phyloP scores from a whole-genome alignment of 2,797 vertebrate genomes.

The Lerista edwardsae region DNA sequence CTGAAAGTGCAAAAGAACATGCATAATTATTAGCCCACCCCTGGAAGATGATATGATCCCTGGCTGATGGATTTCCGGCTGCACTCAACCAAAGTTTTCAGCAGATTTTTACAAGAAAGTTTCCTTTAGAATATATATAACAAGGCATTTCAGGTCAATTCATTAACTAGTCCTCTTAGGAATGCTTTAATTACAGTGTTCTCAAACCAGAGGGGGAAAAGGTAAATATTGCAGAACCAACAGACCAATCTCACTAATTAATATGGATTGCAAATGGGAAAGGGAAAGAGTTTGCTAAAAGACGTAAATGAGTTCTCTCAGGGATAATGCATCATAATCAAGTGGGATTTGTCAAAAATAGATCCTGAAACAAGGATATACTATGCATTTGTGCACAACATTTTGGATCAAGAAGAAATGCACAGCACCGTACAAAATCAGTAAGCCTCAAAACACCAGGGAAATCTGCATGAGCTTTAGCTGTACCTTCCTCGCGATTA shows the following conservation, averaged over 20 bases:
- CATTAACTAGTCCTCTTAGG: slow-evolving; percentile 70
- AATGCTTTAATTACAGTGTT: slow-evolving; percentile 67
- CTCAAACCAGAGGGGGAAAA: slow-evolving; percentile 54
- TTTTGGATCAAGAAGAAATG: slow-evolving; percentile 23
- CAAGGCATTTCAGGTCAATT: slow-evolving; percentile 71
- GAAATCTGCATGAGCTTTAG: not conserved
- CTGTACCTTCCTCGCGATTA: not conserved
- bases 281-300: slow-evolving; percentile 66
- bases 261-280: slow-evolving; percentile 59
- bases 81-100: slow-evolving; percentile 57
- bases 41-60: no score
- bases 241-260: slow-evolving; percentile 69
- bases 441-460: slow-evolving; percentile 46
- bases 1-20: not conserved
- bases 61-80: slow-evolving; percentile 38
- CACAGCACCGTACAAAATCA: slow-evolving; percentile 39
- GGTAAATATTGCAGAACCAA: slow-evolving; percentile 64
- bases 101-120: slow-evolving; percentile 55
- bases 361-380: slow-evolving; percentile 57
- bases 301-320: slow-evolving; percentile 62
- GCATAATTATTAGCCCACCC: not conserved
- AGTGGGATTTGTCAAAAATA: slow-evolving; percentile 67
- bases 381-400: slow-evolving; percentile 20
- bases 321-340: slow-evolving; percentile 68
- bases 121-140: slow-evolving; percentile 48